Evolutionary conservation across 2,888 invertebrate species (phyloP), one percentile per base, ranked within the genome.

Genomic region (Dysmachus trigonus): DNA sequence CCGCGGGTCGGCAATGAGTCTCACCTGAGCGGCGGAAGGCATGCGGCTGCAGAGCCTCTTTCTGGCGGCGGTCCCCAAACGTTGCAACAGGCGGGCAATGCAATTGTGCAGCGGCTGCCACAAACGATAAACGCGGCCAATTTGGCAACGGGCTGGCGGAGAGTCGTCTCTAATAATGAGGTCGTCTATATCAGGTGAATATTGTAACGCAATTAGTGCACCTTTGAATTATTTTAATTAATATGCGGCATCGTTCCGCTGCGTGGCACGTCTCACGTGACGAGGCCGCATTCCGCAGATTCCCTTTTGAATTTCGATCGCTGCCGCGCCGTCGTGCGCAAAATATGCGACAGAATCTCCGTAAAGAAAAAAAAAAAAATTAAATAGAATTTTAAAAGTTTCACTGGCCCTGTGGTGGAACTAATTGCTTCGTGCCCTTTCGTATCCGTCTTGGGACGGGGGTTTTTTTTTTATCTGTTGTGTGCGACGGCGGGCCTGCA

Each of bases 111-210:
- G 22, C 74, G 33, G 18, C 73, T 33, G 38, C 22, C 31, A 33
- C 31, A 33, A 10, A 31, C 31, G 38, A 47, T 31, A 18, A 88
- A 82, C 85, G 62, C 88, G 85, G 90, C 92, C 87, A 92, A 94
- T 89, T 95, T 96, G 90, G 96, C 96, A 89, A 94, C 94, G 89
- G 96, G 96, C 88, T 97, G 96, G 96, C 95, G 95, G 91, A 93
- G 97, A 90, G 93, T 95, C 89, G 93, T 94, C 89, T 94, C 94
- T 90, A 95, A 95, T 92, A 95, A 95, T 89, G 94, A 94, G 91
- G 93, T 96, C 91, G 94, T 95, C 90, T 96, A 96, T 92, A 94
- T 96, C 92, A 96, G 96, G 96, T 96, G 91, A 93, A 62, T 62
- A 62, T 62, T 22, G 62, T 22, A 27, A 10, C 27, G 27, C 62